These are phyloP conservation scores for Squalus acanthias DNA, from an alignment of 2,797 vertebrate species.

Conservation along the genomic window DNA sequence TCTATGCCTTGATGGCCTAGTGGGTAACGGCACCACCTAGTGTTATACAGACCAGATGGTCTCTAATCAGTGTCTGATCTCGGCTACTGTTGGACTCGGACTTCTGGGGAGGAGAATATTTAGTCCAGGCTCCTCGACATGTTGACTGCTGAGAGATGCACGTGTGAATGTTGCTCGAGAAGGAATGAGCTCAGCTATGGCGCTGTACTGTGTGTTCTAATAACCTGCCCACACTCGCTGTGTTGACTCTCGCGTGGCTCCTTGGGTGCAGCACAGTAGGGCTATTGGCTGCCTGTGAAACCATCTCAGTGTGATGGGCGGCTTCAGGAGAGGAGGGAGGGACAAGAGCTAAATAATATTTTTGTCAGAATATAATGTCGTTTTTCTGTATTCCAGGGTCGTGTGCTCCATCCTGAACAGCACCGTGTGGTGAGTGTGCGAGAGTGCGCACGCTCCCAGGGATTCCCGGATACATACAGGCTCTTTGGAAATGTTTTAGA, in stretches of 20 bases:
- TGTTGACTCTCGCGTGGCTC: background rate
- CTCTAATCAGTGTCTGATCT: background rate
- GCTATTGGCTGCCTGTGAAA: background rate
- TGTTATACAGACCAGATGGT: background rate
- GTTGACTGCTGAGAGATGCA: background rate
- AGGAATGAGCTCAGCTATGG: background rate
- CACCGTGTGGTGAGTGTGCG: slow-evolving; percentile 92
- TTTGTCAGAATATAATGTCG: background rate
- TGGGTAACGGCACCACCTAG: background rate
- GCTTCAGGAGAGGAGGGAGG: background rate
- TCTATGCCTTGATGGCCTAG: background rate
- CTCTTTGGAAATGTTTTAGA: slow-evolving; percentile 92
- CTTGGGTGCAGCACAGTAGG: background rate
- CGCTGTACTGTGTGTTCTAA: background rate
- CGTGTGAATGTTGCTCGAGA: background rate
- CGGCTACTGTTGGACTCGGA: background rate
- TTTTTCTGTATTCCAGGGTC: slow-evolving; percentile 61
- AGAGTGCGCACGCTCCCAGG: slow-evolving; percentile 90
- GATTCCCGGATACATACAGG: slow-evolving; percentile 89
- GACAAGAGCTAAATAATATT: background rate
- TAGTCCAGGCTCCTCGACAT: background rate
- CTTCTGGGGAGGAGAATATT: background rate
- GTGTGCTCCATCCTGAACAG: slow-evolving; percentile 89
- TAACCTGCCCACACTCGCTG: too few relatives aligned
- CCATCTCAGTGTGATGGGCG: background rate